These are phyloP conservation scores for Eulemur mongoz DNA, from an alignment of 2,797 vertebrate genomes.

Conservation along the genomic window DNA sequence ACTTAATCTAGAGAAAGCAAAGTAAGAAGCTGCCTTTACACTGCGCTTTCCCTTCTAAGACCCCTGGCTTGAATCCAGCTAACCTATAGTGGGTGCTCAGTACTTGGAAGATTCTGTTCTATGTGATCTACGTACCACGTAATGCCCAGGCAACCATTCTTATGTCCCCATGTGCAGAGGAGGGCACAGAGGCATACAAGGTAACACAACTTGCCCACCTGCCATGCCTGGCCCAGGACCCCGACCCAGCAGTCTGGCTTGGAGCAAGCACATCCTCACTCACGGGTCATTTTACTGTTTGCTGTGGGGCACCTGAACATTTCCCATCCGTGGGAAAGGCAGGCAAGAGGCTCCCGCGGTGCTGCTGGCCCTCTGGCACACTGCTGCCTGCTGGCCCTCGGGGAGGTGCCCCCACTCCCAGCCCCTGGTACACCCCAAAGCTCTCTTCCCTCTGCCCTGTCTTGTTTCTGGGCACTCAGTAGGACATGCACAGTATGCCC, in stretches of 20 bases:
- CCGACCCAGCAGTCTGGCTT: not conserved
- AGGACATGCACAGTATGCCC: not conserved
- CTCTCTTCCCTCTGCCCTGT: not conserved
- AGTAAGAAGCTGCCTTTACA: not conserved
- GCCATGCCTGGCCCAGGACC: not conserved
- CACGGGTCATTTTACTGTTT: not conserved
- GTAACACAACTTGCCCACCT: too few relatives aligned
- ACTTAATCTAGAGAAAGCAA: not conserved
- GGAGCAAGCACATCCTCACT: not conserved
- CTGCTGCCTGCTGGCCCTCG: not conserved
- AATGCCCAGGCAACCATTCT: not conserved
- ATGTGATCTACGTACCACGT: not conserved
- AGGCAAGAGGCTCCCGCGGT: not conserved
- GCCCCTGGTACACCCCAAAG: too few relatives aligned
- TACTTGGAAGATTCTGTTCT: not conserved
- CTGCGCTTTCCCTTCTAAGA: not conserved
- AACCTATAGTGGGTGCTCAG: not conserved
- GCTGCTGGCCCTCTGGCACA: not conserved
- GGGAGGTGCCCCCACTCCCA: not conserved
- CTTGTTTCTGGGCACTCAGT: not conserved
- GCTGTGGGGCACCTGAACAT: not conserved
- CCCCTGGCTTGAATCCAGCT: not conserved
- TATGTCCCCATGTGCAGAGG: not conserved
- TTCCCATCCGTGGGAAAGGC: not conserved
- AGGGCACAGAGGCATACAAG: not conserved